Evolutionary conservation across 2,797 vertebrate species (phyloP).

Genomic region (Callimico goeldii): DNA sequence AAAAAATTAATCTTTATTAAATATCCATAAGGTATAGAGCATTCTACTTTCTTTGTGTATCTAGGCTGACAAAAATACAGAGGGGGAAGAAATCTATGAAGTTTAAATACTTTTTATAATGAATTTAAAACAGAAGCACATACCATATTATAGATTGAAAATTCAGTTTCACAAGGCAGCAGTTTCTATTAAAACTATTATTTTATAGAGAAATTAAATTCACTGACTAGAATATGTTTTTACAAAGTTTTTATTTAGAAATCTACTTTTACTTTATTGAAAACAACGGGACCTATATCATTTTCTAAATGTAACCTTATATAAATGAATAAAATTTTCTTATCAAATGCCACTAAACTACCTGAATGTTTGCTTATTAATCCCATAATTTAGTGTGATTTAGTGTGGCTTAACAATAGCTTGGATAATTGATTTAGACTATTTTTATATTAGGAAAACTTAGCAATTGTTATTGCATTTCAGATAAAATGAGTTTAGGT

Average conservation of each 20-base stretch:
- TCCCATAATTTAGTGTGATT: constrained; percentile 30
- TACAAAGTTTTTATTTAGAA: constrained; percentile 19
- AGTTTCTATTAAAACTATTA: constrained; percentile 51
- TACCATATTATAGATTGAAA: neutral
- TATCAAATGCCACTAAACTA: neutral
- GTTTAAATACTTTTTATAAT: constrained; percentile 46
- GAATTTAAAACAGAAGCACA: constrained; percentile 47
- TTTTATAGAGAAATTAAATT: constrained; percentile 63
- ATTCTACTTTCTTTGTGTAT: constrained; percentile 28
- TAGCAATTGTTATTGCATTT: constrained; percentile 39
- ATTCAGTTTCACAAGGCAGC: constrained; percentile 32
- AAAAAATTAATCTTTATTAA: constrained; percentile 53
- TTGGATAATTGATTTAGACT: constrained; percentile 31
- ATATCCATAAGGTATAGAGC: constrained; percentile 27
- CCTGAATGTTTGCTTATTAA: constrained; percentile 25
- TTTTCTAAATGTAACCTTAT: constrained; percentile 52
- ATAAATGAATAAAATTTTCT: constrained; percentile 37
- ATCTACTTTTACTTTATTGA: constrained; percentile 26
- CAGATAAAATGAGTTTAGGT: constrained; percentile 33
- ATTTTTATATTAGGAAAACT: constrained; percentile 49
- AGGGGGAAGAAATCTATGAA: neutral
- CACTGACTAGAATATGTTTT: neutral
- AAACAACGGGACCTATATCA: constrained; percentile 13
- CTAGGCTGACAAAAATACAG: neutral
- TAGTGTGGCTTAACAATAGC: constrained; percentile 12